These are phyloP conservation scores for Drosophila tripunctata DNA, from an alignment of 2,888 invertebrate species.

Conservation along the genomic window DNA sequence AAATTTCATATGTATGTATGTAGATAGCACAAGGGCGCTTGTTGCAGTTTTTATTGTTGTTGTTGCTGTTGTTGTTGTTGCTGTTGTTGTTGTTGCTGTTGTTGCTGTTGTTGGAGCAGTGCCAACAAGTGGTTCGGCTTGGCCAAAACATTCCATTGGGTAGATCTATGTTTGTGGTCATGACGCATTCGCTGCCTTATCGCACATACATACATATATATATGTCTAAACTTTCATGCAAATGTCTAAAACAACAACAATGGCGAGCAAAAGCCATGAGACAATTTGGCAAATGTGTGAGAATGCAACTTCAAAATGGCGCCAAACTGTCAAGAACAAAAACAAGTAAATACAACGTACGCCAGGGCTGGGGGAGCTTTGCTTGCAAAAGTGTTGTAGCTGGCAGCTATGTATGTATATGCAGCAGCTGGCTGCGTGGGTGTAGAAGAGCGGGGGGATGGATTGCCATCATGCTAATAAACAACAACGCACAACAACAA, in stretches of 20 bases:
- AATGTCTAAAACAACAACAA: constrained; percentile 23
- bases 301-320: constrained; percentile 53
- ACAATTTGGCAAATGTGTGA: constrained; percentile 43
- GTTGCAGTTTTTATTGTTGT: no score
- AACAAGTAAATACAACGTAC: constrained; percentile 11
- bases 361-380: constrained; percentile 4
- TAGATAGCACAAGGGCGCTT: constrained; percentile 50
- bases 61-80: constrained; percentile 34
- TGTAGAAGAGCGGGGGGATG: background rate
- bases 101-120: constrained; percentile 58
- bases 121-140: constrained; percentile 77
- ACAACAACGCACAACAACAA: no score
- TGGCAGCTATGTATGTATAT: no score
- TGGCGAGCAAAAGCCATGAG: constrained; percentile 13
- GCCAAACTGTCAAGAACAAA: constrained; percentile 45
- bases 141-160: constrained; percentile 58
- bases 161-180: constrained; percentile 47
- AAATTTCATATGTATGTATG: constrained; percentile 9
- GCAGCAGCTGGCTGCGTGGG: background rate
- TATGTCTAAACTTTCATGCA: background rate
- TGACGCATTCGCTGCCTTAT: constrained; percentile 54
- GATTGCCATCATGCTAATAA: constrained; percentile 15
- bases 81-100: constrained; percentile 31
- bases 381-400: background rate
- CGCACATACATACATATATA: constrained; percentile 26